Evolutionary conservation across 1,140 invertebrate species (phyloP), one percentile per base, ranked within the genome.

Genomic region (Danaus plexippus): DNA sequence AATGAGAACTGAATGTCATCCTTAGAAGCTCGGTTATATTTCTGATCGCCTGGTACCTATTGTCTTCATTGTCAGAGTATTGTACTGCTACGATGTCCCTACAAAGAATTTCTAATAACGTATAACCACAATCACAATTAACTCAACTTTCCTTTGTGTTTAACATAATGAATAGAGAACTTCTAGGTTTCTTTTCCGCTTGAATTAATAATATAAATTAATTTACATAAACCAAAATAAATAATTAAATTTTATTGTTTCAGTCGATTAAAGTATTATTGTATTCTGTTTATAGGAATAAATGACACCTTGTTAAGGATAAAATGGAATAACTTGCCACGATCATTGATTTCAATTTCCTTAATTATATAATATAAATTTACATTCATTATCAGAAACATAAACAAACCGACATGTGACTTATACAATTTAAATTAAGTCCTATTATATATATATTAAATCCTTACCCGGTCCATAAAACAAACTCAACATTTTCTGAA

Each of bases 391-490:
- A 32, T 32, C 7, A 32, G 7, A 32, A 32, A 32, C 22, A 32
- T 32, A 32, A 32, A 32, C 1, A 4, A 32, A 32, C 22, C 22
- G 22, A 47, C 5, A 47, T 47, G 1, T 2, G 2, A 52, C 9
- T 11, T 9, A 8, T 52, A 9, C 15, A 43, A 8, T 11, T 52
- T 15, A 32, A 49, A 44, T 11, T 10, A n/a, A 44, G 42, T 10
- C 22, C 9, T 9, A 2, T 18, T 13, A 32, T 47, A n/a, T 47
- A 47, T 11, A 44, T 46, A 12, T 15, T 13, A 10, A 41, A 40
- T n/a, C 87, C 90, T 90, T 88, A 96, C 95, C 96, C 96, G 12
- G 96, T 97, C 96, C 96, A 97, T 8, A 97, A 83, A 11, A 97
- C 94, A 75, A 97, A 97, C 84, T 97, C 95, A 22, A 96, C 94